Conservation (phyloP, 2,888 invertebrate species). For the Lasioglossum malachurum region DNA sequence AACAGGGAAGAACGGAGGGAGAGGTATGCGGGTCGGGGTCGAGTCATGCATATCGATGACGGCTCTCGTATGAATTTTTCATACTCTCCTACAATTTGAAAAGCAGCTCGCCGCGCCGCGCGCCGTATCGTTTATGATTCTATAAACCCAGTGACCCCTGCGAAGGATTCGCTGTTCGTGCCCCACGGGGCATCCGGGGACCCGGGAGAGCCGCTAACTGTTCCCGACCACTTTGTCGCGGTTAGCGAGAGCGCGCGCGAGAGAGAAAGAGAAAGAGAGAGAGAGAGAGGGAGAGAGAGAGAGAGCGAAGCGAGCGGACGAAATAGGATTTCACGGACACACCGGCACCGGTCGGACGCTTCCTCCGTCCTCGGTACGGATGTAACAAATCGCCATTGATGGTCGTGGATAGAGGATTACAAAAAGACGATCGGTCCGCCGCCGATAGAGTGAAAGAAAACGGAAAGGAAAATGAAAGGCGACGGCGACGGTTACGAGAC, state of each 20-base stretch:
- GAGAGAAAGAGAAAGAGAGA: background rate
- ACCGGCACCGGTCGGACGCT: background rate
- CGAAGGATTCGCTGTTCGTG: constrained; percentile 29
- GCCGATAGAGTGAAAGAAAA: constrained; percentile 50
- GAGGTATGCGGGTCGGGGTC: constrained; percentile 81
- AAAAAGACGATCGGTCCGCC: constrained; percentile 26
- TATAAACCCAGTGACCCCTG: constrained; percentile 64
- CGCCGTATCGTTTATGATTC: constrained; percentile 51
- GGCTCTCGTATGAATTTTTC: constrained; percentile 77
- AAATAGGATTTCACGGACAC: constrained; percentile 25
- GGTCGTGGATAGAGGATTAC: constrained; percentile 20
- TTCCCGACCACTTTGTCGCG: constrained; percentile 19
- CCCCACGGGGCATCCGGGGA: background rate
- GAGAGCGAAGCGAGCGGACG: background rate
- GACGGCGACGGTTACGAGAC: constrained; percentile 38
- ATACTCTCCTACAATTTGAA: constrained; percentile 73
- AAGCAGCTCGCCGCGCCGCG: constrained; percentile 28
- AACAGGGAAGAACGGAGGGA: constrained; percentile 58
- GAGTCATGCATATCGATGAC: constrained; percentile 80
- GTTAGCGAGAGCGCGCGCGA: background rate
- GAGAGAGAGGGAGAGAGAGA: background rate
- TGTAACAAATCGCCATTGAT: constrained; percentile 57
- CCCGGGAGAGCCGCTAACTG: constrained; percentile 24
- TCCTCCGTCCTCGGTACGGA: background rate
- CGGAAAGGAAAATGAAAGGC: constrained; percentile 69